Evolutionary conservation across 2,888 invertebrate genomes (phyloP).

Genomic region (Zygogramma bicolorata): DNA sequence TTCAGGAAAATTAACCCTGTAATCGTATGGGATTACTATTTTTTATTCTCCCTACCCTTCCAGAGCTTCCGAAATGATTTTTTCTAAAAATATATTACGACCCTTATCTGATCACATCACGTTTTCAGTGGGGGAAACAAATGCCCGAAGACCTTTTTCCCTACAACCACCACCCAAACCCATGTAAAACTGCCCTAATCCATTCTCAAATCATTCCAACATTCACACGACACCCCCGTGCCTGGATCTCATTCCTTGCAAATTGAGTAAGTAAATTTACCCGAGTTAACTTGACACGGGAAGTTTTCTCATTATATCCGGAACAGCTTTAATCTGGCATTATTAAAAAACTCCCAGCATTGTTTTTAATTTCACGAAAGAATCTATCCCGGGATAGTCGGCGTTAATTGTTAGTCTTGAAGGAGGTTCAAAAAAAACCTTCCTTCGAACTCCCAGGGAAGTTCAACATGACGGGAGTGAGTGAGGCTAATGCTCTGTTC

Average conservation of each 20-base stretch:
- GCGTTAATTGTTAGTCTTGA: background rate
- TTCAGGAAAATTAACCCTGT: too few relatives aligned
- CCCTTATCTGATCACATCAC: too few relatives aligned
- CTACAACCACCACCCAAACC: background rate
- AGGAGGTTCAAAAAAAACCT: background rate
- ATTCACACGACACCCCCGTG: background rate
- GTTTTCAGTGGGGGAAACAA: background rate
- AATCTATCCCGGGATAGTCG: slow-evolving; percentile 3
- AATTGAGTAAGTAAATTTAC: slow-evolving; percentile 12
- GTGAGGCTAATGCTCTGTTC: too few relatives aligned
- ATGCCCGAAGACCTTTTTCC: background rate
- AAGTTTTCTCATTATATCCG: slow-evolving; percentile 37
- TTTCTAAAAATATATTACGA: too few relatives aligned
- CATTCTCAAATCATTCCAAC: background rate
- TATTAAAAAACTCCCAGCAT: slow-evolving; percentile 39
- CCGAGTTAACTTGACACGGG: slow-evolving; percentile 19
- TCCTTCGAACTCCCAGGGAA: background rate
- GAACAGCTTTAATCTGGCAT: slow-evolving; percentile 37
- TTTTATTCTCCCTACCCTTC: too few relatives aligned
- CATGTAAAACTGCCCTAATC: background rate
- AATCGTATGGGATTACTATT: too few relatives aligned
- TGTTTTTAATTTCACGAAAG: slow-evolving; percentile 32
- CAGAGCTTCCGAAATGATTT: too few relatives aligned
- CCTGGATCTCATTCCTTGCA: background rate
- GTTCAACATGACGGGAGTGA: background rate